Conservation (phyloP, 2,888 invertebrate genomes). For the Alloscopus bannaensis region DNA sequence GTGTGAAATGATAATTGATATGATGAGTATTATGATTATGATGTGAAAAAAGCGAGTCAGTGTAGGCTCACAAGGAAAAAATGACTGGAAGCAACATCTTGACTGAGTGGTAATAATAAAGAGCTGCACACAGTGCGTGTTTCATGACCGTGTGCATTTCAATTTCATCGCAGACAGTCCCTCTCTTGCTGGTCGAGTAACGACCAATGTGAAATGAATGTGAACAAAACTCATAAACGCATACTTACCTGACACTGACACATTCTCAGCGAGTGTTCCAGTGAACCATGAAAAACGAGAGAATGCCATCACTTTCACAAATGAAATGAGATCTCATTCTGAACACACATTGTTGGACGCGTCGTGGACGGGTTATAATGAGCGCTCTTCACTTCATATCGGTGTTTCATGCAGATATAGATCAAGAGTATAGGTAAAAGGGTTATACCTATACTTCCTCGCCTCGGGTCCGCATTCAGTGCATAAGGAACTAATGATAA, state of each 20-base stretch:
- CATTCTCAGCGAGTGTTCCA: not conserved
- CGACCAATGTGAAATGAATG: not conserved
- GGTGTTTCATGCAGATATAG: too few species aligned
- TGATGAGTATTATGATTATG: not conserved
- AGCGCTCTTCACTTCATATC: too few species aligned
- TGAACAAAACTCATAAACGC: not conserved
- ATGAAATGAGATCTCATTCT: constrained; percentile 1
- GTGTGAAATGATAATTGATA: constrained; percentile 8
- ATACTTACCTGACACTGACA: not conserved
- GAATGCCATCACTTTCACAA: constrained; percentile 4
- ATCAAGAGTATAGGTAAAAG: too few species aligned
- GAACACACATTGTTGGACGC: too few species aligned
- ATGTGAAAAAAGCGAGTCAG: not conserved
- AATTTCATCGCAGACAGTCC: too few species aligned
- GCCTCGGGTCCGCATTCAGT: too few species aligned
- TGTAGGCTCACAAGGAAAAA: not conserved
- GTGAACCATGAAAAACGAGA: constrained; percentile 3
- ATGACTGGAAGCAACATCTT: not conserved
- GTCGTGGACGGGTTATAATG: too few species aligned
- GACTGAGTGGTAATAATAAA: not conserved
- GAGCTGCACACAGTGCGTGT: not conserved
- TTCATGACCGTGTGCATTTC: not conserved
- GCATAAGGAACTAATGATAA: too few species aligned
- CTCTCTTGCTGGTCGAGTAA: too few species aligned
- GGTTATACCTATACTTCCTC: too few species aligned